Conservation (phyloP, 1,140 invertebrate species). For the Monomorium pharaonis region DNA sequence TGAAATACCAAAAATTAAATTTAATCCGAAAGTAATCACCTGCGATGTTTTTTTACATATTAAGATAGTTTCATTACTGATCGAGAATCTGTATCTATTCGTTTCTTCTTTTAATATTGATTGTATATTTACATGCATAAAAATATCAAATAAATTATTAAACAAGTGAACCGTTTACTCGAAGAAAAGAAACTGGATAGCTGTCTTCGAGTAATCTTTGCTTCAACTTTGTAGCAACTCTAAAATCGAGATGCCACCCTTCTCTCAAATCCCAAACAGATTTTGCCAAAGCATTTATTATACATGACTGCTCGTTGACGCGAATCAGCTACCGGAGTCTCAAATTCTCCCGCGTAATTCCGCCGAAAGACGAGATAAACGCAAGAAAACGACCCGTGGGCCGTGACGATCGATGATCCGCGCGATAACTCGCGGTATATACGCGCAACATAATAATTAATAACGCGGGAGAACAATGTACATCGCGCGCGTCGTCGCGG, state of each 20-base stretch:
- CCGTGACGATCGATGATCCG: constrained; percentile 31
- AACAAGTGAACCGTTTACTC: too few species aligned
- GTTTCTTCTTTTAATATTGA: too few species aligned
- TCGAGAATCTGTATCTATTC: too few species aligned
- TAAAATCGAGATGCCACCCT: background rate
- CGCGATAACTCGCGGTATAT: constrained; percentile 31
- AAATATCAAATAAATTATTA: too few species aligned
- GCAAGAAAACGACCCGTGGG: constrained; percentile 25
- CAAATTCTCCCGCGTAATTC: background rate
- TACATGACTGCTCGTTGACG: background rate
- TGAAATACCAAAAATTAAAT: too few species aligned
- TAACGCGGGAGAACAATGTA: constrained; percentile 42
- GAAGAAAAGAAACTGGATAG: too few species aligned
- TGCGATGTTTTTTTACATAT: too few species aligned
- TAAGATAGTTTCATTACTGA: too few species aligned
- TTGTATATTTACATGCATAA: too few species aligned
- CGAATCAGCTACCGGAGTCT: background rate
- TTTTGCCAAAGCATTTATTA: background rate
- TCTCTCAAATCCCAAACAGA: background rate
- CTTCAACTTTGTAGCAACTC: background rate
- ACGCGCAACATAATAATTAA: constrained; percentile 53
- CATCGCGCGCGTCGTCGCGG: background rate
- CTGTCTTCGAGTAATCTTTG: too few species aligned
- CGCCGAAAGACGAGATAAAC: constrained; percentile 6
- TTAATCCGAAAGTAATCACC: too few species aligned